Percentiles rank a stretch among this genome's conserved stretches.
Conservation (phyloP, 2,888 invertebrate species). For the Yponomeuta cagnagella region DNA sequence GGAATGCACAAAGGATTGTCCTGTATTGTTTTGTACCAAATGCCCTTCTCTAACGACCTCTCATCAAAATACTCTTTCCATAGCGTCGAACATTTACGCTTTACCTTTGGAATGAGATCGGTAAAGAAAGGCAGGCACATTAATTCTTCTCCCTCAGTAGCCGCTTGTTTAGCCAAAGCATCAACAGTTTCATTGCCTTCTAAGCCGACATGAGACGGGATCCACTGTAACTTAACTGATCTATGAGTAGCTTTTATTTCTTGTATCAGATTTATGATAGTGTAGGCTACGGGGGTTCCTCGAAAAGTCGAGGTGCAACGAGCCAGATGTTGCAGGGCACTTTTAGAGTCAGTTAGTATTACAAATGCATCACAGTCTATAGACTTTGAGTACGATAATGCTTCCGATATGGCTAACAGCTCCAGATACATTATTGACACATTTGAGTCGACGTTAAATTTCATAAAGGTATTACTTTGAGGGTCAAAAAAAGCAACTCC, state of each 20-base stretch:
- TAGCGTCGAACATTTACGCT: too few relatives aligned
- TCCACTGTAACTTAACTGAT: not conserved
- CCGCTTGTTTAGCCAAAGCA: not conserved
- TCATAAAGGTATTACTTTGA: not conserved
- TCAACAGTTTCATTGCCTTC: not conserved
- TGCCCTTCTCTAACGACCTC: too few relatives aligned
- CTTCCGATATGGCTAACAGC: not conserved
- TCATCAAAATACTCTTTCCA: too few relatives aligned
- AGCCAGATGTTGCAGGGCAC: too few relatives aligned
- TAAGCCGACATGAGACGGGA: not conserved
- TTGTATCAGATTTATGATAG: not conserved
- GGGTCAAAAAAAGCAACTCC: not conserved
- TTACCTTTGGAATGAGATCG: too few relatives aligned
- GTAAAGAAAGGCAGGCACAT: too few relatives aligned
- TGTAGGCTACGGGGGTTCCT: not conserved
- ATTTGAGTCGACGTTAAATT: not conserved
- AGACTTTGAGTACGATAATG: not conserved
- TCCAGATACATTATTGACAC: slow-evolving; percentile 3
- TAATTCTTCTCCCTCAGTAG: not conserved
- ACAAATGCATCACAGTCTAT: not conserved
- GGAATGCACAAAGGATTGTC: too few relatives aligned
- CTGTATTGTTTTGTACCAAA: too few relatives aligned
- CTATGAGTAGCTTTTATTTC: not conserved
- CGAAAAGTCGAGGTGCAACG: too few relatives aligned
- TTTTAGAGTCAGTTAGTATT: too few relatives aligned